Conservation (phyloP, 2,888 invertebrate species). For the Argyresthia goedartella region DNA sequence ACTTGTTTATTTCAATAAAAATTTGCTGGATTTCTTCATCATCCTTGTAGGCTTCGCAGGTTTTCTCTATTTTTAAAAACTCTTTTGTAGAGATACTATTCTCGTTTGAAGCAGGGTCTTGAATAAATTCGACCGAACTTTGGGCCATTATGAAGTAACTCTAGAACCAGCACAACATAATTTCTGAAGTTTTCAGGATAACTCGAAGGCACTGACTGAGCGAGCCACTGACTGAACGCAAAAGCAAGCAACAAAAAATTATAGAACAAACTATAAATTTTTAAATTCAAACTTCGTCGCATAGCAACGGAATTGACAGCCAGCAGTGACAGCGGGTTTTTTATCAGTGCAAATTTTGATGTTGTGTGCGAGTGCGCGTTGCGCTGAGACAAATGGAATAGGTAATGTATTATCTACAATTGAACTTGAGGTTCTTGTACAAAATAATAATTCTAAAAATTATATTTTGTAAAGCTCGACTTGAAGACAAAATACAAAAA, state of each 20-base stretch:
- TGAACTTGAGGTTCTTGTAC: too few relatives aligned
- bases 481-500: too few relatives aligned
- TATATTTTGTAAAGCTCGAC: too few relatives aligned
- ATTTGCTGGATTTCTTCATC: conserved; percentile 77
- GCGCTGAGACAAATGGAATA: too few relatives aligned
- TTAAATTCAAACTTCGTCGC: conserved; percentile 22
- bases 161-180: not conserved
- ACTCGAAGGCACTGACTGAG: not conserved
- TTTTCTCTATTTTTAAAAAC: conserved; percentile 51
- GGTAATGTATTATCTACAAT: too few relatives aligned
- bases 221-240: conserved; percentile 7
- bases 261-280: not conserved
- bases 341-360: too few relatives aligned
- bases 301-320: conserved; percentile 19
- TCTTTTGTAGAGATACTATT: conserved; percentile 54
- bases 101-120: conserved; percentile 41
- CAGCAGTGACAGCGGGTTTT: not conserved
- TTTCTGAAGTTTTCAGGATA: not conserved
- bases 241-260: conserved; percentile 14
- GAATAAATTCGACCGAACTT: conserved; percentile 19
- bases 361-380: too few relatives aligned
- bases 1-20: conserved; percentile 76
- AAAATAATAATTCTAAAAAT: too few relatives aligned
- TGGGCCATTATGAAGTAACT: conserved; percentile 27
- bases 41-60: conserved; percentile 49